phyloP scores from a whole-genome alignment of 2,888 invertebrate genomes.

The Nemotelus nigrinus region DNA sequence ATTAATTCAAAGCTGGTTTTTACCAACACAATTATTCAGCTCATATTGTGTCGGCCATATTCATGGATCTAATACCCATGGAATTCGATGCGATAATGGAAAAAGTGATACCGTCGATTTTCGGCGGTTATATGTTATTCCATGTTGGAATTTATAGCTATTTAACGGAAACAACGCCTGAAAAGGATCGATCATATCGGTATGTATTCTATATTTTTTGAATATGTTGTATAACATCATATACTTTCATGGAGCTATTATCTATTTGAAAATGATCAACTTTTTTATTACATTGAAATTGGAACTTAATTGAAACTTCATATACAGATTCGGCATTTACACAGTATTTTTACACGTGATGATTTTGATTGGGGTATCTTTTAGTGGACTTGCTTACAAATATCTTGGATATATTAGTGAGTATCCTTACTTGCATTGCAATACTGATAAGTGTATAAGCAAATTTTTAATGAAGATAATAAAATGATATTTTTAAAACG shows the following conservation, averaged over 20 bases:
- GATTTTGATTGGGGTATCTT: conserved; percentile 60
- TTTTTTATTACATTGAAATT: background rate
- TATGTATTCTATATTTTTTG: conserved; percentile 34
- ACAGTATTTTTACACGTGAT: conserved; percentile 61
- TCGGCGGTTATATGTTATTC: conserved; percentile 62
- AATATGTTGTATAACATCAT: background rate
- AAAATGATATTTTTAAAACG: too few relatives aligned
- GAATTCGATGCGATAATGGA: conserved; percentile 63
- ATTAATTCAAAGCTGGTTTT: background rate
- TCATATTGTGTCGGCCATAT: conserved; percentile 57
- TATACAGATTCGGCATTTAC: conserved; percentile 60
- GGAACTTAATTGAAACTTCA: background rate
- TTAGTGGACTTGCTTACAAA: conserved; percentile 60
- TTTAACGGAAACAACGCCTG: conserved; percentile 62
- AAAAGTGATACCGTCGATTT: conserved; percentile 61
- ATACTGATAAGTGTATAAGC: background rate
- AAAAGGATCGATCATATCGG: conserved; percentile 62
- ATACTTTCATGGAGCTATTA: background rate
- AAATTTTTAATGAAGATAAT: too few relatives aligned
- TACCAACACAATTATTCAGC: conserved; percentile 13
- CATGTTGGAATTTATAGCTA: conserved; percentile 65
- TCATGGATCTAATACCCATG: conserved; percentile 62
- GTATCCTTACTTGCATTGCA: conserved; percentile 47
- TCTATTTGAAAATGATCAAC: background rate
- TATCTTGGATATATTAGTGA: conserved; percentile 61